Evolutionary conservation across 1,140 invertebrate genomes (phyloP).

Genomic region (Laodelphax striatellus): DNA sequence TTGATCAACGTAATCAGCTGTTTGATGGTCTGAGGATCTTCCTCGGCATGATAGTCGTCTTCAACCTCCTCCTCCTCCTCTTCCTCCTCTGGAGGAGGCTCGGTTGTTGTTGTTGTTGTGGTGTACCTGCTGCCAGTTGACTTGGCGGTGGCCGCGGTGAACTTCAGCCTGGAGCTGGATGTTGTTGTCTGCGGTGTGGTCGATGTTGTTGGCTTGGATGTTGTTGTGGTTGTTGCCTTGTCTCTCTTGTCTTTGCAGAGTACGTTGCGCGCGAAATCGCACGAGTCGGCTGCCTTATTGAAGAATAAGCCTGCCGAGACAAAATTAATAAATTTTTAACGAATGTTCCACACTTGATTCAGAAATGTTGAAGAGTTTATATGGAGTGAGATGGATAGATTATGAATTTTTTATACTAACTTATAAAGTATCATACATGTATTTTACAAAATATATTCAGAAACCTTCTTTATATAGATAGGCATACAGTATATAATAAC

Average conservation of each 20-base stretch:
- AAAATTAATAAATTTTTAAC: not conserved
- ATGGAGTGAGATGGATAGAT: too few species aligned
- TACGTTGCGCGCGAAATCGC: conserved; percentile 82
- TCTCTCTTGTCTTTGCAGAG: conserved; percentile 47
- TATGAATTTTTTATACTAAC: too few species aligned
- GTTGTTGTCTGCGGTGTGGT: conserved; percentile 36
- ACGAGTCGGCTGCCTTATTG: conserved; percentile 83
- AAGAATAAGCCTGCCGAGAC: conserved; percentile 60
- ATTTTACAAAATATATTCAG: too few species aligned
- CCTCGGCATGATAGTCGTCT: conserved; percentile 52
- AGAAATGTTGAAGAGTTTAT: not conserved
- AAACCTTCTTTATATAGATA: too few species aligned
- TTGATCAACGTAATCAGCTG: conserved; percentile 73
- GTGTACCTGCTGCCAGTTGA: conserved; percentile 33
- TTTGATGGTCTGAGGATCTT: conserved; percentile 73
- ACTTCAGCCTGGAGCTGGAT: conserved; percentile 19
- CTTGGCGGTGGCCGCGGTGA: conserved; percentile 33
- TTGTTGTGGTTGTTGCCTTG: conserved; percentile 23
- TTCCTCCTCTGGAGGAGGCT: conserved; percentile 30
- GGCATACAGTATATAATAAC: too few species aligned
- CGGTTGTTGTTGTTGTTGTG: conserved; percentile 35
- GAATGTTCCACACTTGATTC: too few species aligned
- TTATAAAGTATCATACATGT: too few species aligned
- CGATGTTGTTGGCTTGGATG: conserved; percentile 36
- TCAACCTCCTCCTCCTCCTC: conserved; percentile 47